These are phyloP conservation scores for Alaudala cheleensis DNA, from an alignment of 2,113 vertebrate species.

Conservation along the genomic window DNA sequence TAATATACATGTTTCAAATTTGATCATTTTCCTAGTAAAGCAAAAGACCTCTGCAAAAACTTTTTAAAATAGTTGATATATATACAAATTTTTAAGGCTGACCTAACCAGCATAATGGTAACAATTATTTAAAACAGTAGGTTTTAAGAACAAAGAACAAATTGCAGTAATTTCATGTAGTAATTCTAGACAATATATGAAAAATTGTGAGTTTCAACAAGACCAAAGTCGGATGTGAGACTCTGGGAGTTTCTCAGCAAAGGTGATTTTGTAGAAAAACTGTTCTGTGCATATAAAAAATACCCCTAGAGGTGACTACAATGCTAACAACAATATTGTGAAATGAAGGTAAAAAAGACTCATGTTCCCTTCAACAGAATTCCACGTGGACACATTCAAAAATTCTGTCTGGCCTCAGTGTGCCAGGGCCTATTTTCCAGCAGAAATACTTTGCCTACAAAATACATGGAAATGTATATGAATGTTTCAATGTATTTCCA, in stretches of 20 bases:
- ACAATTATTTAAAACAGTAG: not conserved
- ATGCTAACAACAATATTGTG: conserved; percentile 15
- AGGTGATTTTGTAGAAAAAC: conserved; percentile 4
- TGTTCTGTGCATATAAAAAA: not conserved
- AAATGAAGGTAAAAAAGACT: conserved; percentile 8
- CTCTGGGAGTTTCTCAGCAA: not conserved
- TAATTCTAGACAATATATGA: not conserved
- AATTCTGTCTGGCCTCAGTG: not conserved
- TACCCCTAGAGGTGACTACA: not conserved
- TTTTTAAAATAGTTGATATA: not conserved
- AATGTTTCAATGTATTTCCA: not conserved
- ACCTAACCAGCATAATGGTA: not conserved
- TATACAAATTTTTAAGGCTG: not conserved
- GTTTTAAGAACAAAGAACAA: not conserved
- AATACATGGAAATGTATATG: not conserved
- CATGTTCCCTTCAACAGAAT: not conserved
- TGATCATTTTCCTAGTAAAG: not conserved
- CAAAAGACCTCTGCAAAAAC: not conserved
- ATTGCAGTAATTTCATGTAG: not conserved
- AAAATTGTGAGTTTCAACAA: not conserved
- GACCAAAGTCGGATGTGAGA: not conserved
- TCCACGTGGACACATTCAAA: not conserved
- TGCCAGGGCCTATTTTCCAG: not conserved
- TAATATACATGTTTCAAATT: not conserved
- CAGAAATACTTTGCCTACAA: not conserved